Base-by-base conservation (phyloP, 2,888 invertebrate species). In the Dynastes tityus region DNA sequence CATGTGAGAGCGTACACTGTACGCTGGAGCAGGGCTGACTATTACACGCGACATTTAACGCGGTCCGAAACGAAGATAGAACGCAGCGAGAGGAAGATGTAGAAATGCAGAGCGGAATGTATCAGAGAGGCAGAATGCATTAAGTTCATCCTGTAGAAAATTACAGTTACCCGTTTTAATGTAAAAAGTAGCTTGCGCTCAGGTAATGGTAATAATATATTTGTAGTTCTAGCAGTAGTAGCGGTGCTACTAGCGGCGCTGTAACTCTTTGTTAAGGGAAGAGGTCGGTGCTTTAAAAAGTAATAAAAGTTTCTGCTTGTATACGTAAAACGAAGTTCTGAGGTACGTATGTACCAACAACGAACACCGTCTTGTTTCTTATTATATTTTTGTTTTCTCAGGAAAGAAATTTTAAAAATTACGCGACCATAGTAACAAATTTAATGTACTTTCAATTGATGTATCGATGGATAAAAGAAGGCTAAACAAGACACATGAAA, bases 11-110 rank as follows among this genome's bases (percentile, higher is more conserved):
- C 37, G 13, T n/a, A 22, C 45, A 45, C 22, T 32, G 45, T 53
- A 53, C 53, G n/a, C 8, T 11, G 58, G 16, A 22, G 49, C 29
- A 6, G n/a, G 16, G 70, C 27, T 53, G 55, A 13, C 58, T 73
- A 73, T 73, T 58, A 61, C 71, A 73, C 45, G 73, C 58, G 61
- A 73, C 73, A 73, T 73, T 73, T 73, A 73, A 73, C 73, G 58
- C 58, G 5, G 58, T 40, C 16, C 40, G 22, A 73, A 73, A 40
- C n/a, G 73, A n/a, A 53, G 11, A 37, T 32, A 22, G 40, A 73
- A 58, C 13, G 2, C 16, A 2, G 6, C n/a, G n/a, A n/a, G 58
- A 61, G 45, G 51, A 6, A 8, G 58, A 73, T 11, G 11, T 22
- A 40, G 40, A 58, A 61, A 73, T 58, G 58, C 53, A 70, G 70